Percentiles rank a stretch among this genome's conserved stretches.
Evolutionary conservation across 2,888 invertebrate species (phyloP).

Genomic region (Habrosyne pyritoides): DNA sequence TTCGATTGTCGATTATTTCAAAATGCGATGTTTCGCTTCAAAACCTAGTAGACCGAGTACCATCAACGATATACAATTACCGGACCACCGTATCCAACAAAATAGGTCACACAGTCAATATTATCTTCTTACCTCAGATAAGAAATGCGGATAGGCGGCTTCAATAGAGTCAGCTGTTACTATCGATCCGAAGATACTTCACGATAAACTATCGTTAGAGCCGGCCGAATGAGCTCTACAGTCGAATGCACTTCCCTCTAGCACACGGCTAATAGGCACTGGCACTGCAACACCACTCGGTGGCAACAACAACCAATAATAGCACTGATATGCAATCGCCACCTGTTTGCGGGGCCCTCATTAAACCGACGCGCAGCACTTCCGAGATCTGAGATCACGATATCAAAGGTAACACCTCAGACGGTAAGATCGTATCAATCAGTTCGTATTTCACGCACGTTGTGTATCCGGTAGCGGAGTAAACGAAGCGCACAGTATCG

Average conservation of each 20-base stretch:
- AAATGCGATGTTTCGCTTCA: not conserved
- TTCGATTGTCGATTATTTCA: not conserved
- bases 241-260: slow-evolving; percentile 55
- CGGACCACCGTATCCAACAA: slow-evolving; percentile 22
- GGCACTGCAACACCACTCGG: slow-evolving; percentile 55
- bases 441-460: slow-evolving; percentile 31
- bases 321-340: slow-evolving; percentile 61
- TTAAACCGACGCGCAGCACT: slow-evolving; percentile 29
- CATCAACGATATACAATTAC: not conserved
- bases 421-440: slow-evolving; percentile 31
- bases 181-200: slow-evolving; percentile 65
- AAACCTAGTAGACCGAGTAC: not conserved
- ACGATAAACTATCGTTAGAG: slow-evolving; percentile 38
- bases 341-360: slow-evolving; percentile 59
- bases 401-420: slow-evolving; percentile 13
- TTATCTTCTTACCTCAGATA: slow-evolving; percentile 61
- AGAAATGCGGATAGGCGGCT: slow-evolving; percentile 51
- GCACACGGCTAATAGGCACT: slow-evolving; percentile 52
- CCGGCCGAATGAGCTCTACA: slow-evolving; percentile 40
- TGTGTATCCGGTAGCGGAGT: slow-evolving; percentile 45
- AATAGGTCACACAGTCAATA: slow-evolving; percentile 45
- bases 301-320: slow-evolving; percentile 61
- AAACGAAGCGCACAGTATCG: slow-evolving; percentile 29
- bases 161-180: slow-evolving; percentile 69
- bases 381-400: slow-evolving; percentile 30